A percentile compares a stretch with the other conserved stretches of the same genome.
Conservation (phyloP, 2,888 invertebrate species). For the Tenthredo livida region DNA sequence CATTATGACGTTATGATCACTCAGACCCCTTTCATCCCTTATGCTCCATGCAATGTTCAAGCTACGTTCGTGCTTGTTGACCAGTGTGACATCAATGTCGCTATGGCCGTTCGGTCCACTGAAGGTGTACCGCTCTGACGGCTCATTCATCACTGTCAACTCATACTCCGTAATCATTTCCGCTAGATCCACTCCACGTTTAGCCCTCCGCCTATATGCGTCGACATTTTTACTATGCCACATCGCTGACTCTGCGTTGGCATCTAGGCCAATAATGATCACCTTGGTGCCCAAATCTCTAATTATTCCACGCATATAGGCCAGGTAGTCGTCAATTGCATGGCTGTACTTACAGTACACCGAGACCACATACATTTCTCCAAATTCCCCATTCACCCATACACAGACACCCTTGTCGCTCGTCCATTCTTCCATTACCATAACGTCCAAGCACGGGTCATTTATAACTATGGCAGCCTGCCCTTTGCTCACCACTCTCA, state of each 20-base stretch:
- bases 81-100: slow-evolving; percentile 59
- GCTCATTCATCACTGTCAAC: slow-evolving; percentile 58
- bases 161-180: slow-evolving; percentile 37
- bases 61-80: slow-evolving; percentile 27
- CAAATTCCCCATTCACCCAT: slow-evolving; percentile 56
- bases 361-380: slow-evolving; percentile 56
- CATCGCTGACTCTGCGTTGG: slow-evolving; percentile 60
- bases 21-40: slow-evolving; percentile 31
- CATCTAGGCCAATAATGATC: slow-evolving; percentile 60
- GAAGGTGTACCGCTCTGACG: slow-evolving; percentile 57
- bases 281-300: background rate
- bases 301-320: background rate
- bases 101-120: slow-evolving; percentile 54
- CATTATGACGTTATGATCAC: slow-evolving; percentile 52
- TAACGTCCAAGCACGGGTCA: slow-evolving; percentile 38
- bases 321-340: background rate
- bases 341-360: slow-evolving; percentile 57
- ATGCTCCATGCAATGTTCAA: too few relatives aligned
- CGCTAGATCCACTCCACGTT: slow-evolving; percentile 14
- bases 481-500: slow-evolving; percentile 14
- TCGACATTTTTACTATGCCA: slow-evolving; percentile 58
- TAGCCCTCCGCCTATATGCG: background rate
- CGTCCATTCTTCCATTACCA: slow-evolving; percentile 25
- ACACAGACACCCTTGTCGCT: slow-evolving; percentile 55
- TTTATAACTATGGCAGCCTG: slow-evolving; percentile 54